These are phyloP conservation scores for Hirudo medicinalis DNA, from an alignment of 1,140 invertebrate genomes.

Conservation along the genomic window DNA sequence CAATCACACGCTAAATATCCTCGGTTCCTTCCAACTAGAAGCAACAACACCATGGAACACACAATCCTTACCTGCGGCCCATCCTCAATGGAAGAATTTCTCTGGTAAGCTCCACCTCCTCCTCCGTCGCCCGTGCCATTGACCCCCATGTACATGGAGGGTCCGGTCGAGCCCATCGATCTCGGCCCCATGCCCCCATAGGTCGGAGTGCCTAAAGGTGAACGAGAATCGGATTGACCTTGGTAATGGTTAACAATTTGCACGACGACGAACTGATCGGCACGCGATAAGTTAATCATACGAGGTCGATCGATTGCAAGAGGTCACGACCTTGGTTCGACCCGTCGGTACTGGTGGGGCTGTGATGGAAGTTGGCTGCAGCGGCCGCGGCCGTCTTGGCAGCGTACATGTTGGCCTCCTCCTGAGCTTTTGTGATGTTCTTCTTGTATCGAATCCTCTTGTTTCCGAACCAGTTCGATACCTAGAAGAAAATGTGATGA, in stretches of 20 bases:
- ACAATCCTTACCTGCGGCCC: neutral
- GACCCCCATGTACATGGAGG: constrained; percentile 13
- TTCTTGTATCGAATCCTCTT: constrained; percentile 99
- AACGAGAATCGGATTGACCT: too few relatives aligned
- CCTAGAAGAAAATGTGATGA: constrained; percentile 29
- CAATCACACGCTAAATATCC: too few relatives aligned
- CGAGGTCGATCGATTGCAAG: neutral
- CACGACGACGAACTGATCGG: too few relatives aligned
- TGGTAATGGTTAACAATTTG: too few relatives aligned
- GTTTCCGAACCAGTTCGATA: constrained; percentile 89
- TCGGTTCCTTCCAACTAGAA: too few relatives aligned
- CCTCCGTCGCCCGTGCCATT: neutral
- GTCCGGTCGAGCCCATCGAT: neutral
- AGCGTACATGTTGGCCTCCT: constrained; percentile 97
- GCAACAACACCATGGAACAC: too few relatives aligned
- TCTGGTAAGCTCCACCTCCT: neutral
- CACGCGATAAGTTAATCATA: too few relatives aligned
- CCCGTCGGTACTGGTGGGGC: constrained; percentile 17
- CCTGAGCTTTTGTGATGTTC: constrained; percentile 99
- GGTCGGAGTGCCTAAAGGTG: constrained; percentile 10
- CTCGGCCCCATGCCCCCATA: constrained; percentile 14
- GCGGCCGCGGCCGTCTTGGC: constrained; percentile 63
- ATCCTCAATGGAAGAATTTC: constrained; percentile 3
- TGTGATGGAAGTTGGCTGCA: constrained; percentile 20
- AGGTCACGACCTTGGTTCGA: constrained; percentile 12